Percentiles rank a stretch among this genome's conserved stretches.
Evolutionary conservation across 2,113 vertebrate species (phyloP).

Genomic region (Peromyscus polionotus): DNA sequence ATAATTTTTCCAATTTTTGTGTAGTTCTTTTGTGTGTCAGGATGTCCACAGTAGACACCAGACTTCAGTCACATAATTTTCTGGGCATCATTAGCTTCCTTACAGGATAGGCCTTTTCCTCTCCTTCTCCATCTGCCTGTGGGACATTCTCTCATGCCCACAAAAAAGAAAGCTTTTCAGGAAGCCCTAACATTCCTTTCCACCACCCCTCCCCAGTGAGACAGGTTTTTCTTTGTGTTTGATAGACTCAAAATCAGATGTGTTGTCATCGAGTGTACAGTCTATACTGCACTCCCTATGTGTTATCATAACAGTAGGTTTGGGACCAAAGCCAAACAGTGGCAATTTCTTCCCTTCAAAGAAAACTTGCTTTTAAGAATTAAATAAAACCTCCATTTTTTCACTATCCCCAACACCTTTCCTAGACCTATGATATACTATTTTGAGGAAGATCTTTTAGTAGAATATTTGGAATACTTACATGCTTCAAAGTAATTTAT

Average conservation of each 20-base stretch:
- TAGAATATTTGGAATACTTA: constrained; percentile 49
- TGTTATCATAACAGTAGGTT: constrained; percentile 79
- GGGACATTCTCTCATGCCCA: constrained; percentile 62
- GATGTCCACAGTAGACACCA: not conserved
- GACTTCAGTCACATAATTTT: not conserved
- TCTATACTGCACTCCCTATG: constrained; percentile 76
- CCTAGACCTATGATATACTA: not conserved
- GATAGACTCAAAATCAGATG: constrained; percentile 83
- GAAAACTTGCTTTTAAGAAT: constrained; percentile 82
- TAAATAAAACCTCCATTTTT: constrained; percentile 74
- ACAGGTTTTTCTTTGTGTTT: constrained; percentile 79
- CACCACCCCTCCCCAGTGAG: constrained; percentile 60
- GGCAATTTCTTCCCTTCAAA: constrained; percentile 78
- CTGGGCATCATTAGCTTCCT: not conserved
- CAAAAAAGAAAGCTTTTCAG: constrained; percentile 52
- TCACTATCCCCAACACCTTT: constrained; percentile 40
- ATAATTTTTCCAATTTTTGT: not conserved
- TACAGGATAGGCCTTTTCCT: constrained; percentile 38
- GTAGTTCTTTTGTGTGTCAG: not conserved
- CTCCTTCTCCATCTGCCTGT: constrained; percentile 8
- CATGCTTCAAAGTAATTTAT: constrained; percentile 60
- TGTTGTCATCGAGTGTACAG: constrained; percentile 73
- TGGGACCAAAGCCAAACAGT: constrained; percentile 83
- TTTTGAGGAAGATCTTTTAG: constrained; percentile 51
- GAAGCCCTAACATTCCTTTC: constrained; percentile 70